These are phyloP conservation scores for Sebastes trivittatus DNA, from an alignment of 2,797 vertebrate genomes.

Conservation along the genomic window DNA sequence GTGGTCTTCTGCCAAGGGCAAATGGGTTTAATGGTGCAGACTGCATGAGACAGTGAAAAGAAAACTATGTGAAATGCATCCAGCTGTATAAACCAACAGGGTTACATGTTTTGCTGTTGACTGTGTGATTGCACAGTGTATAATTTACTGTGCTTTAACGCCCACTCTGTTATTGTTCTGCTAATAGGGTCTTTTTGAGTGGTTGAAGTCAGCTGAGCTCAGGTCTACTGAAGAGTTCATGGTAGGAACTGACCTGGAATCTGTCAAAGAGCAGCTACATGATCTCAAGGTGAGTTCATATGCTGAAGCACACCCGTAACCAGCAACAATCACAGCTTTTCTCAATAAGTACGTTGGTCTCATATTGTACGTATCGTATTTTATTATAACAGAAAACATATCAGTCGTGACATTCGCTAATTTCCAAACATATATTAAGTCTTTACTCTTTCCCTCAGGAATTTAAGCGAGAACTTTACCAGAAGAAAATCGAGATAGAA, in stretches of 20 bases:
- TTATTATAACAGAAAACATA: not conserved
- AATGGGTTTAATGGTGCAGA: constrained; percentile 33
- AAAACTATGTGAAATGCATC: not conserved
- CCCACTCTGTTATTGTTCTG: not conserved
- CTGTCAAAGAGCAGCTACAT: constrained; percentile 87
- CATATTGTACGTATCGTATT: not conserved
- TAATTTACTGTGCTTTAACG: not conserved
- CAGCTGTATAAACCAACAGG: constrained; percentile 1
- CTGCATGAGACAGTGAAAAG: constrained; percentile 2
- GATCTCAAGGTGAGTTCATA: constrained; percentile 86
- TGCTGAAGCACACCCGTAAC: not conserved
- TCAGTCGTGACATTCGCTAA: not conserved
- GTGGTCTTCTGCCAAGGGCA: constrained; percentile 38
- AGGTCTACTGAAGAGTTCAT: constrained; percentile 86
- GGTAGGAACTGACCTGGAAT: constrained; percentile 84
- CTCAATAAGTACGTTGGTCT: not conserved
- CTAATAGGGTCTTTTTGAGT: constrained; percentile 85
- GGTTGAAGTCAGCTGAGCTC: constrained; percentile 87
- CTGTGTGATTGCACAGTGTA: not conserved
- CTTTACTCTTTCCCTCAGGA: constrained; percentile 72
- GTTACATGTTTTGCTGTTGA: not conserved
- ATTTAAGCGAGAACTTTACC: constrained; percentile 90
- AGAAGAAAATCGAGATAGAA: constrained; percentile 91
- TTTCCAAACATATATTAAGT: not conserved
- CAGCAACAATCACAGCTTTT: not conserved